Evolutionary conservation across 2,888 invertebrate genomes (phyloP).

Genomic region (Drosophila antonietae): DNA sequence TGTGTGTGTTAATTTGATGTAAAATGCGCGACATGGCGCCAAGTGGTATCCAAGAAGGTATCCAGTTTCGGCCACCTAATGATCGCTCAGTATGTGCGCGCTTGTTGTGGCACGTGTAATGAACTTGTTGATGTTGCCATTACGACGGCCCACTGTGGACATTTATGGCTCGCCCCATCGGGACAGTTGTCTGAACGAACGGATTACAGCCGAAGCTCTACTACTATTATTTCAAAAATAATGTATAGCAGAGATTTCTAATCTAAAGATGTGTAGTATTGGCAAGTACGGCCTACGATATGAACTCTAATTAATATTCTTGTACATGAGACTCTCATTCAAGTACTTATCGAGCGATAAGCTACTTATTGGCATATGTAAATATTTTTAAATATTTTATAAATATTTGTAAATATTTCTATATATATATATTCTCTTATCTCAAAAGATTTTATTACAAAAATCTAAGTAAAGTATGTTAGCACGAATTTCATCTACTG

Average conservation of each 20-base stretch:
- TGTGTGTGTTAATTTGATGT: conserved; percentile 74
- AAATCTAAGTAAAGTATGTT: too few species aligned
- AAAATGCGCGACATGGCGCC: conserved; percentile 68
- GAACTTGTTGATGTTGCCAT: conserved; percentile 31
- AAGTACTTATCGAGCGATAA: too few species aligned
- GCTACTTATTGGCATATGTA: too few species aligned
- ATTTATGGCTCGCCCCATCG: conserved; percentile 4
- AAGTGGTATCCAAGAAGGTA: conserved; percentile 31
- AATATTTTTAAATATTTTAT: too few species aligned
- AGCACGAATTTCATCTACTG: too few species aligned
- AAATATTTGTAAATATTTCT: too few species aligned
- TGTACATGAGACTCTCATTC: too few species aligned
- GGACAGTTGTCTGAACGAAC: not conserved
- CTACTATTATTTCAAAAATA: not conserved
- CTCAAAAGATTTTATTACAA: too few species aligned
- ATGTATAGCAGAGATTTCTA: not conserved
- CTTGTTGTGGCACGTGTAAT: conserved; percentile 23
- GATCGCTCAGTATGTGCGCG: conserved; percentile 44
- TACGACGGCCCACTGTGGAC: not conserved
- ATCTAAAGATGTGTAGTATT: not conserved
- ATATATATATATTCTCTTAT: too few species aligned
- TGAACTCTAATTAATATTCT: not conserved
- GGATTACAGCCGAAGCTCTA: not conserved
- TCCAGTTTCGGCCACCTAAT: conserved; percentile 44
- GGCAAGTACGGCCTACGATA: not conserved